Evolutionary conservation across 2,113 vertebrate species (phyloP).

Genomic region (Halcyon senegalensis): DNA sequence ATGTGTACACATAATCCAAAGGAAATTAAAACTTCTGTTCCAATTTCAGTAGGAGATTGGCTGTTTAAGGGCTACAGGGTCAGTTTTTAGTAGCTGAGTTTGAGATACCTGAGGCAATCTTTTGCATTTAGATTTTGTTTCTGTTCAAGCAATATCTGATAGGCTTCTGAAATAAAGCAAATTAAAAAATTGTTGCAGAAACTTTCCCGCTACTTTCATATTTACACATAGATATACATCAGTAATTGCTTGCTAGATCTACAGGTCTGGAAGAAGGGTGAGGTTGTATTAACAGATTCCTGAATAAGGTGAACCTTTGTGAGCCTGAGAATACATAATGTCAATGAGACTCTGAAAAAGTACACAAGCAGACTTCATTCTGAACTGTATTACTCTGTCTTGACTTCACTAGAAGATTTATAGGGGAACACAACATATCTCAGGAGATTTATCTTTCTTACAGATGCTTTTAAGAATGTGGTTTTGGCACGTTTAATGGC

Average conservation of each 20-base stretch:
- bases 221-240: neutral
- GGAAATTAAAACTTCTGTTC: neutral
- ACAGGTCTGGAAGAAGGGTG: neutral
- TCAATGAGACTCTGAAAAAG: neutral
- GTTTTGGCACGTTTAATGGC: neutral
- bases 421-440: fast-evolving
- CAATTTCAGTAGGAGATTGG: neutral
- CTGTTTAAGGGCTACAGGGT: neutral
- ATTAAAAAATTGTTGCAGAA: neutral
- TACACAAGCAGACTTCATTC: neutral
- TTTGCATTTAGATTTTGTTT: neutral
- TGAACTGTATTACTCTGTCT: neutral
- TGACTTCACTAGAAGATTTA: neutral
- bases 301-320: neutral
- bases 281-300: neutral
- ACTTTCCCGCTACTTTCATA: neutral
- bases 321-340: neutral
- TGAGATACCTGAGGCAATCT: neutral
- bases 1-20: neutral
- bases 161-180: neutral
- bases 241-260: neutral
- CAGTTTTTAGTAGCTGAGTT: neutral
- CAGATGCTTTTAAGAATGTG: neutral
- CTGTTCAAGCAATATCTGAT: neutral
- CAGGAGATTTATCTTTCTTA: neutral